Evolutionary conservation across 92 coral and sea anemone species (phyloP).

Genomic region (Porites divaricata): DNA sequence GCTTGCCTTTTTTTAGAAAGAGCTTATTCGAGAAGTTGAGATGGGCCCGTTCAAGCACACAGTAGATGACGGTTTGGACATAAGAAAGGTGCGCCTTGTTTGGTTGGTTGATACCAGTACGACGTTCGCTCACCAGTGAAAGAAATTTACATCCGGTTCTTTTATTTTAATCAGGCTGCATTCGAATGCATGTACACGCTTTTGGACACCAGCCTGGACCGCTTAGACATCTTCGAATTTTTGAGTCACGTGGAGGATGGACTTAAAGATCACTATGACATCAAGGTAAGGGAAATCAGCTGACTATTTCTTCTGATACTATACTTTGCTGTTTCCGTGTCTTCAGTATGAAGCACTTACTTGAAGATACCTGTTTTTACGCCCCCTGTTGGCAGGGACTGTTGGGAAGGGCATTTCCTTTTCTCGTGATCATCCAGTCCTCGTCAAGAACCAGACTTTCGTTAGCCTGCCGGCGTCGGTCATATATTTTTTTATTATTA

Average conservation of each 20-base stretch:
- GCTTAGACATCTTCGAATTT: slow-evolving; percentile 96
- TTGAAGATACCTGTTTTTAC: too few species aligned
- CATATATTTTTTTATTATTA: too few species aligned
- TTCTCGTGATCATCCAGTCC: too few species aligned
- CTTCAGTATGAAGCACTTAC: neutral
- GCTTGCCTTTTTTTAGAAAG: slow-evolving; percentile 71
- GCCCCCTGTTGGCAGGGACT: too few species aligned
- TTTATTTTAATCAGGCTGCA: slow-evolving; percentile 79
- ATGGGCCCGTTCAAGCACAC: slow-evolving; percentile 99
- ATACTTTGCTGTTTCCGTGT: too few species aligned
- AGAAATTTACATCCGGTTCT: neutral
- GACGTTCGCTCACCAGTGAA: neutral
- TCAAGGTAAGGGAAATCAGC: slow-evolving; percentile 76
- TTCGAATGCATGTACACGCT: slow-evolving; percentile 99
- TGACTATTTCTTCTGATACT: neutral
- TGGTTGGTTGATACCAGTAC: neutral
- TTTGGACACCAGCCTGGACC: slow-evolving; percentile 92
- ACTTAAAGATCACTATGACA: slow-evolving; percentile 96
- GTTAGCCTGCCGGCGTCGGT: too few species aligned
- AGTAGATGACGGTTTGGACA: slow-evolving; percentile 96
- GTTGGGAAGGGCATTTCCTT: too few species aligned
- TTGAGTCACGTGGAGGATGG: slow-evolving; percentile 99
- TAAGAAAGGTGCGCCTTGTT: slow-evolving; percentile 76
- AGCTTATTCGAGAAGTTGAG: slow-evolving; percentile 97
- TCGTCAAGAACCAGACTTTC: too few species aligned